Base-by-base conservation (phyloP, 2,797 vertebrate species). In the Morelia viridis region DNA sequence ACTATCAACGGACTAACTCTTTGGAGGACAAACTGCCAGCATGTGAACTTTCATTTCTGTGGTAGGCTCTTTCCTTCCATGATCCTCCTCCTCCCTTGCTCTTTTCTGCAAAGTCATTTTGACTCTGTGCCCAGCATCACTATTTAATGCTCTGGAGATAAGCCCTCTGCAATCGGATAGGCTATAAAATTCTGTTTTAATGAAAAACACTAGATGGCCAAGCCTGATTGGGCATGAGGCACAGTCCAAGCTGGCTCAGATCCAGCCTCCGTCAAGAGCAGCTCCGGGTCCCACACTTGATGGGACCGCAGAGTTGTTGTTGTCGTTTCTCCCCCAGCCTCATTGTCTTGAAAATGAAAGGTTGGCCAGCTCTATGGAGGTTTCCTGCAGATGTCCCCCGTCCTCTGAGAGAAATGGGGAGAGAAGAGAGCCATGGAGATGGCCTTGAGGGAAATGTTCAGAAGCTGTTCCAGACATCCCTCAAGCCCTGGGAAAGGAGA, bases 191-290 rank as follows among this genome's bases (percentile, higher is more conserved):
- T 58, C 57, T 4, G 11, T 15, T 58, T 12, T 58, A 58, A 58
- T 58, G 57, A 58, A 15, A 58, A 15, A 4, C 57, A 1, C 13
- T 13, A 15, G 58, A 19, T 11, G 10, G n/a, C 64, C 9, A 3
- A 8, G 41, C 80, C 53, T 6, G 1, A 71, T 1, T 12, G 24
- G 5, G 1, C 22, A 15, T 10, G 5, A 10, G 13, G 1, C 1
- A 24, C 57, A 1, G 1, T n/a, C 91, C 4, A 53, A 0, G 35
- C 31, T 0, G 19, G 22, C 1, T 0, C 2, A 17, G 12, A 6
- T 26, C 15, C 53, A 85, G 0, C 10, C 10, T 50, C 57, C 41
- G 15, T 8, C 56, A 24, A 24, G 22, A 89, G 53, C 50, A n/a
- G 46, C 53, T 68, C 88, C 7, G 26, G 60, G 13, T 19, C 64